Conservation (phyloP, 2,113 vertebrate genomes). For the Mobula birostris region DNA sequence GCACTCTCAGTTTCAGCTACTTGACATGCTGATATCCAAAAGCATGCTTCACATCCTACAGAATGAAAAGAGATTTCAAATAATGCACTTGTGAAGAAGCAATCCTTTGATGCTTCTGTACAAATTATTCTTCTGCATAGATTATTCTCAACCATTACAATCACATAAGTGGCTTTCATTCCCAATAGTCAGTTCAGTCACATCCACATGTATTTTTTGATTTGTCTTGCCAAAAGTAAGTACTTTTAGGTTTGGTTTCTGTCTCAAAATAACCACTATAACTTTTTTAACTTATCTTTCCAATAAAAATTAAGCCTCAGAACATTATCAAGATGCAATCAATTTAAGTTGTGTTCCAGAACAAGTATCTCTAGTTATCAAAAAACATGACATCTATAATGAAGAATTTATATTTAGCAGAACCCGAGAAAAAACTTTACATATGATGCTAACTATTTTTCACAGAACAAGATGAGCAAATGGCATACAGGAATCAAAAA, state of each 20-base stretch:
- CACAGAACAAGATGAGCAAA: not conserved
- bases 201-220: too few relatives aligned
- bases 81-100: not conserved
- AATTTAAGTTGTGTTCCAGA: not conserved
- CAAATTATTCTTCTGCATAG: not conserved
- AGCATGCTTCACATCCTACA: constrained; percentile 69
- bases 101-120: not conserved
- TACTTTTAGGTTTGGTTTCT: not conserved
- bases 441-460: not conserved
- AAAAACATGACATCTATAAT: not conserved
- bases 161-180: not conserved
- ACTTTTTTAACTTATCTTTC: not conserved
- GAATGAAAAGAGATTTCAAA: constrained; percentile 39
- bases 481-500: not conserved
- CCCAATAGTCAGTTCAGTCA: not conserved
- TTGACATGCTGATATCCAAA: constrained; percentile 48
- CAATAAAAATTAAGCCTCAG: not conserved
- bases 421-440: not conserved
- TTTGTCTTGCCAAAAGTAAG: too few relatives aligned
- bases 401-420: not conserved
- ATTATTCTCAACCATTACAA: not conserved
- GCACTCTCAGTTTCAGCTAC: constrained; percentile 60
- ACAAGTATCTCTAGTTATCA: not conserved
- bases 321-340: too few relatives aligned
- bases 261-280: not conserved